Base-by-base conservation (phyloP, 2,797 vertebrate species). In the Hyperoplus immaculatus region DNA sequence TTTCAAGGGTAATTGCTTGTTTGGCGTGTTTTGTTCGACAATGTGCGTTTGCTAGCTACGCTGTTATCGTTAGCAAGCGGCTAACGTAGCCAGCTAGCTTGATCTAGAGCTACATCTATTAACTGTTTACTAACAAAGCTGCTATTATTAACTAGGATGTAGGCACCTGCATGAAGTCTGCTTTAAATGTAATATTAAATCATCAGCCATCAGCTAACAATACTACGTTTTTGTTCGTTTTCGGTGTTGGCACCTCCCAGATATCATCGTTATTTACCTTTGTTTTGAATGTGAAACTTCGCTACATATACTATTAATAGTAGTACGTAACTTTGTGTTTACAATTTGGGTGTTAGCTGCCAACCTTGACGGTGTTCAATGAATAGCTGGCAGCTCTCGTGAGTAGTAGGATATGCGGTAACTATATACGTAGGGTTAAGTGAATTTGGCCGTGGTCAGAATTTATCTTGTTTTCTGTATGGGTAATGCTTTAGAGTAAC, bases 371-470 rank as follows among this genome's bases (percentile, higher is more conserved):
- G 21, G 29, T 45, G 8, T 18, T 73, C 3, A 65, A 18, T 36
- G 53, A 70, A 21, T 64, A 66, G 70, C 36, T 63, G 39, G 16
- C 41, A 16, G 18, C 0, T 9, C 49, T 68, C 42, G 78, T 82
- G 77, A 80, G 51, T 39, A 56, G 13, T 53, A 21, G 60, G 67
- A 60, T 77, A 63, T 87, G 69, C 9, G 55, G 65, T 74, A 72
- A 55, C 76, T 86, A 92, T 93, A 91, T 89, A 88, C 90, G 92
- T 39, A 86, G 39, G 49, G 12, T 74, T 83, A 14, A 58, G 47
- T 72, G 75, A 74, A 64, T 62, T 36, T 75, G 51, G 75, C 53
- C 47, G 13, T 55, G 42, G 47, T 69, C 55, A 73, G 11, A 51
- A 21, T 59, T 54, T 38, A 11, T 41, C 13, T 51, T 13, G 1